Conservation (phyloP, 2,888 invertebrate species). For the Drosophila gaucha region DNA sequence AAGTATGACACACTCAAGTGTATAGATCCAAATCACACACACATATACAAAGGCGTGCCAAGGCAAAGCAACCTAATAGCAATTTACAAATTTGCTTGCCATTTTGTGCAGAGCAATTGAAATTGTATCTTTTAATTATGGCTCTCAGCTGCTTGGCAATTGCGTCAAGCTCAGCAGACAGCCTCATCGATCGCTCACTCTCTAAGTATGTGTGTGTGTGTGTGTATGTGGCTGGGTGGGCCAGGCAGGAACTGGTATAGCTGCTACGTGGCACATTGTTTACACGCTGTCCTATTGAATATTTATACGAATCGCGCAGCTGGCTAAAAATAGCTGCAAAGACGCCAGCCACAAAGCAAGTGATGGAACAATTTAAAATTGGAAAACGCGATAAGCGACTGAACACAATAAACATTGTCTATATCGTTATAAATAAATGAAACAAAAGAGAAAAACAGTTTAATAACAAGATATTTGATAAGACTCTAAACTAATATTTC, state of each 20-base stretch:
- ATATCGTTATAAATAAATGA: background rate
- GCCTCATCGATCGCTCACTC: conserved; percentile 36
- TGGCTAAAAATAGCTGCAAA: conserved; percentile 63
- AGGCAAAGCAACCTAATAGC: conserved; percentile 35
- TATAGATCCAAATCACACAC: conserved; percentile 31
- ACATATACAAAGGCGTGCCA: conserved; percentile 6
- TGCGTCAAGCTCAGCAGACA: conserved; percentile 34
- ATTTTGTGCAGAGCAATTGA: conserved; percentile 41
- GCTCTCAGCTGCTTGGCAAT: conserved; percentile 40
- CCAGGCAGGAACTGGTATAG: background rate
- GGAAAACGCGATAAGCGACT: background rate
- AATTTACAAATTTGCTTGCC: conserved; percentile 64
- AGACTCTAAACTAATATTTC: background rate
- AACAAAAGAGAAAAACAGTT: background rate
- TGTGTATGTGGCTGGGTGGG: background rate
- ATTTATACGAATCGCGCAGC: conserved; percentile 65
- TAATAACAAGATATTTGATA: background rate
- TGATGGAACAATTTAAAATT: background rate
- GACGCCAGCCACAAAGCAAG: conserved; percentile 12
- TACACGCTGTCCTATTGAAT: conserved; percentile 59
- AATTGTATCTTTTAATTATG: conserved; percentile 72
- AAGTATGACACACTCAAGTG: conserved; percentile 49
- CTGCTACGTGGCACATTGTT: conserved; percentile 53
- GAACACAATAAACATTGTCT: background rate
- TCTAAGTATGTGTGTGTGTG: background rate